These are phyloP conservation scores for Labia minor DNA, from an alignment of 2,888 invertebrate genomes.

Conservation along the genomic window DNA sequence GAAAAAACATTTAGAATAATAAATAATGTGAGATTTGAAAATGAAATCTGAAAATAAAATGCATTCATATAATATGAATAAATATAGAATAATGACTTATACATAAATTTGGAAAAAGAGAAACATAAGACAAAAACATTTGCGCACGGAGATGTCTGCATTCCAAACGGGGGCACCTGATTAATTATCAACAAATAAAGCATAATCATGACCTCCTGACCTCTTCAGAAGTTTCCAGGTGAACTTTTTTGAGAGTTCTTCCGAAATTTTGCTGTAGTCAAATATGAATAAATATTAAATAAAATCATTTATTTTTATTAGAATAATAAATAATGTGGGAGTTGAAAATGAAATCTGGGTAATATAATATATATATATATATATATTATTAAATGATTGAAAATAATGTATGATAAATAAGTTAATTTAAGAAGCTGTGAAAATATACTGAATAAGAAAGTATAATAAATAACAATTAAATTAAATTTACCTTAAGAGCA, in stretches of 20 bases:
- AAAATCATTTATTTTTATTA: neutral
- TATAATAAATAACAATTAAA: too few relatives aligned
- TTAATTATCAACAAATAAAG: neutral
- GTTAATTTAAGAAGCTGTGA: too few relatives aligned
- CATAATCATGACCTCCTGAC: neutral
- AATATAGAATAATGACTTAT: constrained; percentile 13
- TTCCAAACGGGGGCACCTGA: constrained; percentile 1
- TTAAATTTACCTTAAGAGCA: constrained; percentile 50
- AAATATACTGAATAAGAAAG: too few relatives aligned
- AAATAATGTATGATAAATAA: too few relatives aligned
- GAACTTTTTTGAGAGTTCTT: neutral
- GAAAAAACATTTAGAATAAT: too few relatives aligned
- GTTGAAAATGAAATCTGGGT: too few relatives aligned
- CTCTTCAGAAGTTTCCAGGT: neutral
- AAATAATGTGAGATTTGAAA: too few relatives aligned
- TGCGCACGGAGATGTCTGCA: neutral
- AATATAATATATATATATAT: too few relatives aligned
- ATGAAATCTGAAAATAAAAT: too few relatives aligned
- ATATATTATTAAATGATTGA: too few relatives aligned
- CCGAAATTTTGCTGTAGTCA: constrained; percentile 1
- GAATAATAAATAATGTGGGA: too few relatives aligned
- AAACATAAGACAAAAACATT: neutral
- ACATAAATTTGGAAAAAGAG: neutral
- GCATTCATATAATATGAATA: neutral
- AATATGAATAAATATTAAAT: neutral